phyloP scores from a whole-genome alignment of 2,888 invertebrate genomes.

The Elegia similella region DNA sequence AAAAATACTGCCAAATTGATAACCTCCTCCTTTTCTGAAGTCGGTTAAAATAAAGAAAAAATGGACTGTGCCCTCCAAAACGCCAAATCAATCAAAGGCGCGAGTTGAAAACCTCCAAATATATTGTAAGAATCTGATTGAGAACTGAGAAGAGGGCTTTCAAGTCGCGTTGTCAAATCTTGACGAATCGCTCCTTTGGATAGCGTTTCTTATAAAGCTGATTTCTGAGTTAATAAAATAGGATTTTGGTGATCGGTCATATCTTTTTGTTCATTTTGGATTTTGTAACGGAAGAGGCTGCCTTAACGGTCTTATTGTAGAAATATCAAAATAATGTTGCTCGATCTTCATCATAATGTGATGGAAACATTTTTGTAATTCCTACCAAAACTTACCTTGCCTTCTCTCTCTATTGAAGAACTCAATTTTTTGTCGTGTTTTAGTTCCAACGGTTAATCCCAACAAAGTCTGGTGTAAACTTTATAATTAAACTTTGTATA shows the following conservation, averaged over 20 bases:
- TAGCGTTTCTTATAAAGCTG: slow-evolving; percentile 24
- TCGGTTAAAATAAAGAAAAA: no score
- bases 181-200: slow-evolving; percentile 32
- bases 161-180: slow-evolving; percentile 35
- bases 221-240: background rate
- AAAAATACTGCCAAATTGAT: no score
- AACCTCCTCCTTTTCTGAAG: no score
- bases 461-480: no score
- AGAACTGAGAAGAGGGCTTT: background rate
- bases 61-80: background rate
- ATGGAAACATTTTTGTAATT: background rate
- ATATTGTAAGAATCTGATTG: slow-evolving; percentile 20
- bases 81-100: slow-evolving; percentile 40
- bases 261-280: slow-evolving; percentile 5
- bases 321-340: slow-evolving; percentile 8
- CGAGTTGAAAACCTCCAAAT: slow-evolving; percentile 41
- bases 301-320: slow-evolving; percentile 1
- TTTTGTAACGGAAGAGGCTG: slow-evolving; percentile 12
- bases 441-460: no score
- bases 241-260: slow-evolving; percentile 2
- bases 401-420: no score
- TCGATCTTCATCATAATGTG: background rate
- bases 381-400: no score
- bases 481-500: no score
- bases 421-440: no score